Conservation (phyloP, 2,113 vertebrate genomes). For the Istiophorus platypterus region DNA sequence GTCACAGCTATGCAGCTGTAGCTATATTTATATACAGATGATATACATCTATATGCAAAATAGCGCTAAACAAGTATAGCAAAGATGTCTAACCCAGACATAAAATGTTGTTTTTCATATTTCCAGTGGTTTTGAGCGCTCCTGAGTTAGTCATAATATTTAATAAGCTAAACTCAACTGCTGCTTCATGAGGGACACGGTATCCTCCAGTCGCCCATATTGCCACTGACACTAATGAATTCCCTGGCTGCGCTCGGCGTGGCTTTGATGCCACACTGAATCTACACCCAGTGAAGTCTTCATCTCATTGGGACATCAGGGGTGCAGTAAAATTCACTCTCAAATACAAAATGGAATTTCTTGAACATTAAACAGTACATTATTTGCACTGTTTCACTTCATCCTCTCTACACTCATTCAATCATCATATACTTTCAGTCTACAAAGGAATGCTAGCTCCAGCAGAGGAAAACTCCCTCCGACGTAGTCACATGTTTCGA, state of each 20-base stretch:
- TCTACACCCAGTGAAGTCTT: constrained; percentile 55
- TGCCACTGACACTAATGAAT: constrained; percentile 72
- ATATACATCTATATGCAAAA: background rate
- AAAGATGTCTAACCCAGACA: background rate
- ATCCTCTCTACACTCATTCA: background rate
- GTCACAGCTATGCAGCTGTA: background rate
- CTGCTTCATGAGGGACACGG: constrained; percentile 36
- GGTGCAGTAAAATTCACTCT: constrained; percentile 20
- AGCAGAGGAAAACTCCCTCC: background rate
- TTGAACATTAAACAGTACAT: constrained; percentile 2
- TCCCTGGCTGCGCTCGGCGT: constrained; percentile 49
- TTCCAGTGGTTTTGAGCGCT: constrained; percentile 18
- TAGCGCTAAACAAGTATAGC: background rate
- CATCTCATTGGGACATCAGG: constrained; percentile 38
- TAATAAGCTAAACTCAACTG: constrained; percentile 51
- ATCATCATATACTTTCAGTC: background rate
- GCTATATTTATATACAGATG: background rate
- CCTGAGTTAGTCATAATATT: constrained; percentile 51
- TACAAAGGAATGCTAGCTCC: background rate
- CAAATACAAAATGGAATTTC: constrained; percentile 18
- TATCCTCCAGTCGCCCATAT: constrained; percentile 49
- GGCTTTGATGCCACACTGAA: constrained; percentile 70
- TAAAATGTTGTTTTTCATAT: constrained; percentile 1
- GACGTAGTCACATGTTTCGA: background rate
- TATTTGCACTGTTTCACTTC: constrained; percentile 1